Base-by-base conservation (phyloP, 2,113 vertebrate species). In the Hydrochoerus hydrochaeris region DNA sequence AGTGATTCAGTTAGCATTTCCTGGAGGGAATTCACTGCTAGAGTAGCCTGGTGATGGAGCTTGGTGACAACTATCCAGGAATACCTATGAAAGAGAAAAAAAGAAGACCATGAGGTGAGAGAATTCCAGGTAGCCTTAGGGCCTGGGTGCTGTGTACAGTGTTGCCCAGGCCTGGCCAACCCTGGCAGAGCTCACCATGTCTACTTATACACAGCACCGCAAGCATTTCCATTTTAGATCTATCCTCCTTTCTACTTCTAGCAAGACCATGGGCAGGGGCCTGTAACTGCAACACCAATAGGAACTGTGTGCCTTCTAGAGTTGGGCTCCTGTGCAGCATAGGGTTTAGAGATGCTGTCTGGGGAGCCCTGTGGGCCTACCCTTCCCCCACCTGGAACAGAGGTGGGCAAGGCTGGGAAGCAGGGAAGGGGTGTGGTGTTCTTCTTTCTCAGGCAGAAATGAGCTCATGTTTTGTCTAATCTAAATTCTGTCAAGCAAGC, bases 401-500 rank as follows among this genome's bases (percentile, higher is more conserved):
- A 93, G 3, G 35, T 94, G 3, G 20, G 32, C 85, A 58, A 91
- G 88, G 78, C 93, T 67, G 63, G 77, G 94, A 62, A 90, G 87
- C 84, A 93, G 78, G 81, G 41, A 85, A 62, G 26, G 75, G 95
- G 49, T 85, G 65, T 83, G 85, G 82, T 94, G 88, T 93, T 95
- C 65, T 94, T 96, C 69, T 92, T 88, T 94, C 97, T 73, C 96
- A 97, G 96, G 97, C 97, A 98, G 98, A 95, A 99, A 98, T 98
- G 98, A 99, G 97, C 98, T 99, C 98, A 98, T 98, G 98, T 98
- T 98, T 98, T 98, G 98, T 98, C 98, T 98, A 98, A 99, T 98
- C 98, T 98, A 98, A 98, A 99, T 98, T 99, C 98, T 98, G 98
- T 98, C 98, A 98, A 98, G 98, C 98, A 98, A 99, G 98, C 98